Base-by-base conservation (phyloP, 2,888 invertebrate species). In the Lithophane leautieri region DNA sequence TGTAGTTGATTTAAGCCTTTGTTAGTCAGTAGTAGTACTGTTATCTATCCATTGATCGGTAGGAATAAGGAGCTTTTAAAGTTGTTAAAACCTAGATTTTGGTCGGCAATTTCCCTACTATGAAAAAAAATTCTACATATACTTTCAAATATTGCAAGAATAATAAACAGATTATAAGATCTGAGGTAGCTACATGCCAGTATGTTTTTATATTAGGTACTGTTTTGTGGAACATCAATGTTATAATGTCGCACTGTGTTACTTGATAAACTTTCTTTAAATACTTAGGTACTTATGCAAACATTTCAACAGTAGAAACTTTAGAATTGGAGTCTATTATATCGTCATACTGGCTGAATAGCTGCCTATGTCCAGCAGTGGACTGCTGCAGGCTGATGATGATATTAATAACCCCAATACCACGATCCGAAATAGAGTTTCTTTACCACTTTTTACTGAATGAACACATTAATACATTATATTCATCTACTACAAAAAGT, bases 1-100 rank as follows among this genome's bases (percentile, higher is more conserved):
- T 76, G 83, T 42, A 19, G n/a, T 42, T 42, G 62, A 67, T 70
- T 70, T 58, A 58, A 67, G 14, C 50, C 70, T 16, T 70, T 80
- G 66, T 71, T 70, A 58, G 25, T 8, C 1, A 11, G 34, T 34
- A 34, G 34, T 34, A 34, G 34, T 6, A 25, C 14, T 14, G 60
- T 25, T 81, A 67, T 62, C 60, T 67, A n/a, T 61, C n/a, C 1
- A 28, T 14, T 52, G 56, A 62, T 79, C 44, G 9, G 19, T 0
- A 11, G 19, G 14, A n/a, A n/a, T 34, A 22, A 34, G 42, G 44
- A 52, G 34, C 22, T 50, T 52, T 25, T 42, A n/a, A 40, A 12
- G 11, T 62, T 56, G 16, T 25, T 25, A 7, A 14, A 14, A 16
- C 2, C 16, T 16, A 8, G 16, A 16, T 28, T 16, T 16, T 28